Percentiles rank a stretch among this genome's conserved stretches.
Evolutionary conservation across 2,113 vertebrate genomes (phyloP).

Genomic region (Gallinago undulata): DNA sequence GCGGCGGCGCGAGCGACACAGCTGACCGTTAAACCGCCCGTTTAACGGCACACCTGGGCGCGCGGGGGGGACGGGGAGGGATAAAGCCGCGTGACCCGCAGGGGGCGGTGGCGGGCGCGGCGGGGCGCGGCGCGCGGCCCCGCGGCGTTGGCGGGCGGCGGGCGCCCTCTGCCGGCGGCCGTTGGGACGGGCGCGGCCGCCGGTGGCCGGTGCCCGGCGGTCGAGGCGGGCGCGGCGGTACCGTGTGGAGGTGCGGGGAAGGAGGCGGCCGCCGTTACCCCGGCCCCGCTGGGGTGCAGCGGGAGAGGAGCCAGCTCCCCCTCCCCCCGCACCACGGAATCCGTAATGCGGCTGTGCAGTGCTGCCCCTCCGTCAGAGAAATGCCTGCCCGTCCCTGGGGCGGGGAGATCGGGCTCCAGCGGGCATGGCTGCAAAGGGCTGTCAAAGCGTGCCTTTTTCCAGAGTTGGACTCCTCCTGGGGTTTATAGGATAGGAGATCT

Average conservation of each 20-base stretch:
- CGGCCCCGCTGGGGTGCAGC: neutral
- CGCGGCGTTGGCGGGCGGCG: neutral
- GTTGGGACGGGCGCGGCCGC: neutral
- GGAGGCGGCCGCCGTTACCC: neutral
- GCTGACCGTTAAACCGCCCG: neutral
- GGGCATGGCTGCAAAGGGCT: too few species aligned
- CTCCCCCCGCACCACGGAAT: neutral
- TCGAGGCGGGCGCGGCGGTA: neutral
- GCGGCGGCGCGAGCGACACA: neutral
- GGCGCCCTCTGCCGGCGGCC: conserved; percentile 57
- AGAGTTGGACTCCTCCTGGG: accelerated
- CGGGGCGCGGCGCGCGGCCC: neutral
- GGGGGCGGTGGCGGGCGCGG: neutral
- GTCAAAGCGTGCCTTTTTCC: neutral
- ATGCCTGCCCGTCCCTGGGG: neutral
- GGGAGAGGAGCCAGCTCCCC: neutral
- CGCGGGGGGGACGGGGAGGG: neutral
- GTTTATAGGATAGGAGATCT: neutral
- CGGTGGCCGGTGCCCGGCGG: neutral
- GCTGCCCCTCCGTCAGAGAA: neutral
- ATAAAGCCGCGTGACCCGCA: neutral
- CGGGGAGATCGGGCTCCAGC: neutral
- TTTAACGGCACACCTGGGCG: too few species aligned
- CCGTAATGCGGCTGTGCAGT: neutral
- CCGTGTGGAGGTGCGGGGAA: neutral